These are phyloP conservation scores for Oscheius sp. DNA, from an alignment of 1,140 invertebrate genomes.

Conservation along the genomic window DNA sequence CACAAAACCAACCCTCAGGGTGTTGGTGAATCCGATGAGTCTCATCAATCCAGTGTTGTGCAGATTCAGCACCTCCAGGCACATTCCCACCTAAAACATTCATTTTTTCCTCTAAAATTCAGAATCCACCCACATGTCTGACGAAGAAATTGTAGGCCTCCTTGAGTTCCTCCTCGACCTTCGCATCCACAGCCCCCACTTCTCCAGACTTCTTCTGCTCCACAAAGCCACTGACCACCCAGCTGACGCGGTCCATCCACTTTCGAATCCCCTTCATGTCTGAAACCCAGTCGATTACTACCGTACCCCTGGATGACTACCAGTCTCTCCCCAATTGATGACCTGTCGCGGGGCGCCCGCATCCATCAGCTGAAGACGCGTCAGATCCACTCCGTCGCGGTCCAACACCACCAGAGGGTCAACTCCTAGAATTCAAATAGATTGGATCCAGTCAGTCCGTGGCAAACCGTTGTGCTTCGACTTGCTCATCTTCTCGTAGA, in stretches of 20 bases:
- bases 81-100: slow-evolving; percentile 33
- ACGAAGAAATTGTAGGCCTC: slow-evolving; percentile 55
- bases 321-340: slow-evolving; percentile 51
- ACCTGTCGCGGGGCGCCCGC: slow-evolving; percentile 43
- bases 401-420: slow-evolving; percentile 71
- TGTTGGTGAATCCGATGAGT: slow-evolving; percentile 52
- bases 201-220: slow-evolving; percentile 15
- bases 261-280: slow-evolving; percentile 52
- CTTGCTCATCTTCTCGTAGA: slow-evolving; percentile 94
- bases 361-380: slow-evolving; percentile 49
- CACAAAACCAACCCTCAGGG: slow-evolving; percentile 35
- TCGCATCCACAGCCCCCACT: not conserved
- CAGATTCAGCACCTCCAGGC: slow-evolving; percentile 48
- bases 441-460: not conserved
- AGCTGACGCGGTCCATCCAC: slow-evolving; percentile 43
- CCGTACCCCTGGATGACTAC: not conserved
- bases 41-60: slow-evolving; percentile 53
- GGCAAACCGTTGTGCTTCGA: slow-evolving; percentile 84
- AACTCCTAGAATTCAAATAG: slow-evolving; percentile 62
- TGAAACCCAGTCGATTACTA: slow-evolving; percentile 27
- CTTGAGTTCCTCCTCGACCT: slow-evolving; percentile 25
- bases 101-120: slow-evolving; percentile 22
- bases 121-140: slow-evolving; percentile 41
- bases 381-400: slow-evolving; percentile 50
- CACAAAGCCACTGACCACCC: slow-evolving; percentile 43